Evolutionary conservation across 2,797 vertebrate genomes (phyloP).

Genomic region (Coracias cyanogaster): DNA sequence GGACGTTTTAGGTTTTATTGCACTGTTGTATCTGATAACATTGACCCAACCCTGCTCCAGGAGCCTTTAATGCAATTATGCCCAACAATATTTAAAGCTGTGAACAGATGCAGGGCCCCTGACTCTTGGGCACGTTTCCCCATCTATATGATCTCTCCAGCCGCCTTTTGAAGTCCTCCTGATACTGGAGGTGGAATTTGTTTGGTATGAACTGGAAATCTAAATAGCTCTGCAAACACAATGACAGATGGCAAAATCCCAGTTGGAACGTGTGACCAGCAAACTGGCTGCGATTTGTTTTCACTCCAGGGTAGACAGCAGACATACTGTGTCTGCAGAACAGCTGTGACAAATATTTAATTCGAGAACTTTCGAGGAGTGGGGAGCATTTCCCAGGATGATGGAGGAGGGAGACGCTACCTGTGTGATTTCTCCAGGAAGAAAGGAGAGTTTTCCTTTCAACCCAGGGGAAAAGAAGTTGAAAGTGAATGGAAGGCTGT

Average conservation of each 20-base stretch:
- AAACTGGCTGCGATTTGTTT: slow-evolving; percentile 76
- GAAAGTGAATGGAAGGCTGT: background rate
- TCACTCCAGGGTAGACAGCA: slow-evolving; percentile 73
- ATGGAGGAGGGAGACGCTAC: no score
- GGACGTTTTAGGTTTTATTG: background rate
- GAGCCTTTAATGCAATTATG: background rate
- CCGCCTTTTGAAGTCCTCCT: slow-evolving; percentile 74
- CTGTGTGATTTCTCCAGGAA: background rate
- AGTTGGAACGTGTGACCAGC: slow-evolving; percentile 79
- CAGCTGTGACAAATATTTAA: slow-evolving; percentile 71
- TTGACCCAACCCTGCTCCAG: background rate
- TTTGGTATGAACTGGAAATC: slow-evolving; percentile 79
- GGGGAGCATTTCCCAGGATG: background rate
- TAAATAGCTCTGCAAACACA: slow-evolving; percentile 76
- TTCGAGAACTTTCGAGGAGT: slow-evolving; percentile 53
- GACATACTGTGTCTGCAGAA: slow-evolving; percentile 70
- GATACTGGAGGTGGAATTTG: slow-evolving; percentile 74
- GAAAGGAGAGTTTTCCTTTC: background rate
- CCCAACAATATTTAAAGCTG: slow-evolving; percentile 49
- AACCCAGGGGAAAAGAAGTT: background rate
- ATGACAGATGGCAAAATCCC: slow-evolving; percentile 83
- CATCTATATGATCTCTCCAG: slow-evolving; percentile 65
- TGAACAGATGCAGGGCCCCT: slow-evolving; percentile 54
- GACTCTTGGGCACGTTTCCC: slow-evolving; percentile 49
- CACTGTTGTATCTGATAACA: background rate